Evolutionary conservation across 1,140 invertebrate species (phyloP), one percentile per base, ranked within the genome.

Genomic region (Lasaia peninsularis): DNA sequence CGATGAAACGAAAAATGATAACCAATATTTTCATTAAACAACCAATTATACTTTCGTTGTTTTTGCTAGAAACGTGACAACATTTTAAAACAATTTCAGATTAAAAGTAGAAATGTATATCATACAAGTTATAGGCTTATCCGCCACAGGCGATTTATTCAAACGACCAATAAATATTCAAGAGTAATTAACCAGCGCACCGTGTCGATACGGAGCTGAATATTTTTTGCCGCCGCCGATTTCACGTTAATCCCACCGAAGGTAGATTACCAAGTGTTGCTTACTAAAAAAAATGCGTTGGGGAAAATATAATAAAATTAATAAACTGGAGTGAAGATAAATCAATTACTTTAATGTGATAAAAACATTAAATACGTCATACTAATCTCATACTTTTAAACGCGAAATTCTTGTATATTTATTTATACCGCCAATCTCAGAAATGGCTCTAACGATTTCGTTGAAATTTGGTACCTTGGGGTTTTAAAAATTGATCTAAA

Each of bases 111-210:
- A 75, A 78, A 73, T 63, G 65, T 68, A 66, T 70, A 73, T 75
- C 74, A 78, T 72, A 67, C 70, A 74, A 80, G 77, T 78, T 78
- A 77, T 71, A 74, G 72, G 76, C 69, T 77, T 78, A 78, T 73
- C 64, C 71, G 67, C 74, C 68, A 67, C 70, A 58, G 64, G 75
- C 78, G 75, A 80, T 82, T 80, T 86, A 83, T 83, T 83, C 78
- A 82, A 86, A 86, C 73, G 82, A 82, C 75, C 75, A 79, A 83
- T 86, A 86, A 86, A 86, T 86, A 86, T 86, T 81, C 80, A 86
- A 76, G 70, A 86, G 78, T 83, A 83, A 85, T 86, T 81, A 86
- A 86, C 78, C 76, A 66, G 63, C 62, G 65, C 70, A 63, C 69
- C 69, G 16, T 48, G 67, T 73, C 77, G 72, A 82, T 80, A 77